Evolutionary conservation across 2,797 vertebrate genomes (phyloP).

Genomic region (Aphelocoma californica): DNA sequence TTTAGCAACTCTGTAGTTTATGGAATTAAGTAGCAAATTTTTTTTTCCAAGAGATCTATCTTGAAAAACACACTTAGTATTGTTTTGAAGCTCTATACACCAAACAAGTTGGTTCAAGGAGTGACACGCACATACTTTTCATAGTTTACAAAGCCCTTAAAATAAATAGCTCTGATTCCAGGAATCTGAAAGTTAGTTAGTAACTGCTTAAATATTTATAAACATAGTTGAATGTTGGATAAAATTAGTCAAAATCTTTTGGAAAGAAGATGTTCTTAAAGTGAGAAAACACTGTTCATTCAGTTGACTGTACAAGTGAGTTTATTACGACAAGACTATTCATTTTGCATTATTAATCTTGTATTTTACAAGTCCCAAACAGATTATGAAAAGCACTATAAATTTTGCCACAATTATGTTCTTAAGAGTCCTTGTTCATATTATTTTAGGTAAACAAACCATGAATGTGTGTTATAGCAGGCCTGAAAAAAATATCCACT

Average conservation of each 20-base stretch:
- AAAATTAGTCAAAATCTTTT: background rate
- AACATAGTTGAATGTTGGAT: background rate
- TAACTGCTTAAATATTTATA: background rate
- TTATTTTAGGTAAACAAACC: background rate
- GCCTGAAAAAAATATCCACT: background rate
- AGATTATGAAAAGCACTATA: background rate
- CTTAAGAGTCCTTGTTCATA: background rate
- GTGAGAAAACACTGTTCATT: background rate
- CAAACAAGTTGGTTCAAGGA: background rate
- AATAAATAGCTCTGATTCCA: constrained; percentile 6
- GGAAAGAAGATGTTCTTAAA: background rate
- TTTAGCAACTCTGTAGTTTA: background rate
- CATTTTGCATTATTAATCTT: background rate
- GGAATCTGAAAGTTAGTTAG: background rate
- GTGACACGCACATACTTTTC: background rate
- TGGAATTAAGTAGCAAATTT: background rate
- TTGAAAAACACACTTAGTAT: background rate
- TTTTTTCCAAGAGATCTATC: background rate
- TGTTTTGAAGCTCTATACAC: background rate
- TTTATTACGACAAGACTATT: background rate
- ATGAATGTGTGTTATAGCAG: background rate
- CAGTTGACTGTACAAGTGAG: background rate
- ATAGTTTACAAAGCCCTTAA: background rate
- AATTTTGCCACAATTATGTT: background rate
- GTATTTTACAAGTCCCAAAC: background rate